Evolutionary conservation across 2,888 invertebrate genomes (phyloP).

Genomic region (Himalopsyche japonica): DNA sequence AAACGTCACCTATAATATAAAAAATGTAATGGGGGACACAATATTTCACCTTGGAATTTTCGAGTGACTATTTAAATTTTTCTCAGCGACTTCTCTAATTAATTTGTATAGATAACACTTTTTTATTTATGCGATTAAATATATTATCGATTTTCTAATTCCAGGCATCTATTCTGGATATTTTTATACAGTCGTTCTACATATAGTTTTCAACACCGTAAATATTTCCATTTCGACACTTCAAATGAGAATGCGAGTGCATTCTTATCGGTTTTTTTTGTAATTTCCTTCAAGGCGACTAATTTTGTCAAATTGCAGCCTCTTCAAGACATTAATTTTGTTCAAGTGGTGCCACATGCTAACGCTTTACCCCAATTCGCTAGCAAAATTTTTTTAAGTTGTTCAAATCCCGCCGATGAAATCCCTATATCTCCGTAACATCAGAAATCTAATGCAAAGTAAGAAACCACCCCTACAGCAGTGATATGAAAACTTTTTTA

Average conservation of each 20-base stretch:
- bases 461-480: not conserved
- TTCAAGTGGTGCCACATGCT: constrained; percentile 21
- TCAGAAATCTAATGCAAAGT: not conserved
- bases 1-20: too few relatives aligned
- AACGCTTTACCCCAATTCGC: not conserved
- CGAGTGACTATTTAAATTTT: too few relatives aligned
- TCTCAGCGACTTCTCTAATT: too few relatives aligned
- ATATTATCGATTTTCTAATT: too few relatives aligned
- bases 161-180: too few relatives aligned
- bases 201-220: too few relatives aligned
- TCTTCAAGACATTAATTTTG: not conserved
- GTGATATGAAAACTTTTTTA: not conserved
- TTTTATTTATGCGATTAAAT: too few relatives aligned
- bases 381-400: not conserved
- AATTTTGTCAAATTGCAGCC: constrained; percentile 20
- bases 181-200: too few relatives aligned
- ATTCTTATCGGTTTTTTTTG: not conserved
- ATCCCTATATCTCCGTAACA: not conserved
- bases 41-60: too few relatives aligned
- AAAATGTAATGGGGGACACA: too few relatives aligned
- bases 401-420: not conserved
- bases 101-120: too few relatives aligned
- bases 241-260: not conserved
- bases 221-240: too few relatives aligned
- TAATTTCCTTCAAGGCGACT: not conserved